phyloP scores from a whole-genome alignment of 2,888 invertebrate genomes.

The Nomada hirtipes region DNA sequence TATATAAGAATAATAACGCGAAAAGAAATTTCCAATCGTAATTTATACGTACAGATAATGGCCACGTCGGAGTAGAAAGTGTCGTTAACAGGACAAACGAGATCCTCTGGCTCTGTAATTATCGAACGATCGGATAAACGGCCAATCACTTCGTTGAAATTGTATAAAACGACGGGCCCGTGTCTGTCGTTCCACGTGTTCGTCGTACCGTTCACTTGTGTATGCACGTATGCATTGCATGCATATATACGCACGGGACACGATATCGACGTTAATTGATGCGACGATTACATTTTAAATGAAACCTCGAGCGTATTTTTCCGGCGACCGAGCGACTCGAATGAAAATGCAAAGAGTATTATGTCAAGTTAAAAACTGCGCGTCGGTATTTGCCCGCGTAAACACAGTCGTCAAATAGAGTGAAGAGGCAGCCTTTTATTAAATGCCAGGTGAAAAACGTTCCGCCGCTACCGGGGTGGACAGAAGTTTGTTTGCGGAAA shows the following conservation, averaged over 20 bases:
- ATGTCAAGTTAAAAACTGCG: constrained; percentile 30
- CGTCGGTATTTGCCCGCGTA: constrained; percentile 15
- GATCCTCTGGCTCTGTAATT: constrained; percentile 31
- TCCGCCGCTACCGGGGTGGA: background rate
- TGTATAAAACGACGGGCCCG: constrained; percentile 42
- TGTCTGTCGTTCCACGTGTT: background rate
- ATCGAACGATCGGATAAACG: constrained; percentile 45
- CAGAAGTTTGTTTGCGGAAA: background rate
- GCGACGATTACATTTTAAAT: constrained; percentile 55
- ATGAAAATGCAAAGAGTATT: constrained; percentile 29
- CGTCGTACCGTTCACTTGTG: background rate
- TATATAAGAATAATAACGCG: background rate
- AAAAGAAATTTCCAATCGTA: background rate
- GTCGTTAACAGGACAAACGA: constrained; percentile 11
- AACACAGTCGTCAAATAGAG: constrained; percentile 30
- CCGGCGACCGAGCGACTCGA: constrained; percentile 22
- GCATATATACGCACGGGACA: background rate
- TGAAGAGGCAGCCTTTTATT: constrained; percentile 21
- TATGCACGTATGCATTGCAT: too few species aligned
- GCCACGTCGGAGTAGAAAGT: constrained; percentile 4
- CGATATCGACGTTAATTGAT: constrained; percentile 47
- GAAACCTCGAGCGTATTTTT: constrained; percentile 50
- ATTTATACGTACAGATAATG: constrained; percentile 15
- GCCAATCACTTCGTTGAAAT: constrained; percentile 47
- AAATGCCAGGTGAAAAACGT: constrained; percentile 17